phyloP scores from a whole-genome alignment of 30 jellyfish, hydroid and myxozoan species.

The Cassiopea xamachana region DNA sequence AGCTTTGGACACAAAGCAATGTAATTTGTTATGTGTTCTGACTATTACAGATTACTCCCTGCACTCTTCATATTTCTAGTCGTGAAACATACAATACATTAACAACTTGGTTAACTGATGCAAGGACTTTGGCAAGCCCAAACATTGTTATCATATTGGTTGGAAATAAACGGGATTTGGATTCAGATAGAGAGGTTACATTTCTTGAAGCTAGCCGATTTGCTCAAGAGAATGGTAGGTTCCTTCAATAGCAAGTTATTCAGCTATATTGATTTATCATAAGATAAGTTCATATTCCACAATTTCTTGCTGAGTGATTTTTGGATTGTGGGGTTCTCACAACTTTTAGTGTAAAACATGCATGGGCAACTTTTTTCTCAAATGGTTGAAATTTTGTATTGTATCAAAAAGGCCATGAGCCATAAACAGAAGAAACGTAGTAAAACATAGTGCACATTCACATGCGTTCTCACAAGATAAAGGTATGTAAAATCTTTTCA shows the following conservation, averaged over 20 bases:
- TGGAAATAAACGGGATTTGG: constrained; percentile 98
- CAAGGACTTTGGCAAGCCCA: constrained; percentile 98
- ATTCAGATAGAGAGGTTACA: constrained; percentile 96
- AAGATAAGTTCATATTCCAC: not conserved
- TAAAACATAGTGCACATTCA: too few species aligned
- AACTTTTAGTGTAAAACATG: too few species aligned
- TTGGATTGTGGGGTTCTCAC: too few species aligned
- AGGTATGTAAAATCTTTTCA: too few species aligned
- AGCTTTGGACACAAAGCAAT: too few species aligned
- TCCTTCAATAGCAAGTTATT: not conserved
- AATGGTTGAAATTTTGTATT: too few species aligned
- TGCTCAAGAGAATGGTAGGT: constrained; percentile 98
- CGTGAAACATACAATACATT: constrained; percentile 96
- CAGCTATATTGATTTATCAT: not conserved
- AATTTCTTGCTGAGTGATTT: not conserved
- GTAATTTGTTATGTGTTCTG: not conserved
- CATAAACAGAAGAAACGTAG: too few species aligned
- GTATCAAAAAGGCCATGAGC: too few species aligned
- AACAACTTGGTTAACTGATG: constrained; percentile 99
- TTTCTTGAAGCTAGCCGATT: constrained; percentile 98
- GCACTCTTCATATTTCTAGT: constrained; percentile 37
- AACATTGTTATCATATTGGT: constrained; percentile 86
- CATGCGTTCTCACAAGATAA: too few species aligned
- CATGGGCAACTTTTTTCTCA: too few species aligned
- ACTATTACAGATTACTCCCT: not conserved